Percentiles rank a stretch among this genome's conserved stretches.
Conservation (phyloP, 2,797 vertebrate species). For the Sebastiscus albofasciatus region DNA sequence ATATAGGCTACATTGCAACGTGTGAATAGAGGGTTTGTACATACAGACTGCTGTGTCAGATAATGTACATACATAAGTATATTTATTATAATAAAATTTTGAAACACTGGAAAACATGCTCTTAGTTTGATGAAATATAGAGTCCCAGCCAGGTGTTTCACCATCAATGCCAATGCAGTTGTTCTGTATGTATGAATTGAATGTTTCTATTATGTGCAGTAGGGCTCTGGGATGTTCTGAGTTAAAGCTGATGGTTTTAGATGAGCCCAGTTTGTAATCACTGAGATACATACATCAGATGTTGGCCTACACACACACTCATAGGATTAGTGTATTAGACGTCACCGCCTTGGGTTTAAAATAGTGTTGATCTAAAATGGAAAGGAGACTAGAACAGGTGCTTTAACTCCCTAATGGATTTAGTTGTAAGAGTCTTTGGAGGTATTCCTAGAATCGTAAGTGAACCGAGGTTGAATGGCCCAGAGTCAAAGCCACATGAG, state of each 20-base stretch:
- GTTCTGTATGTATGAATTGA: background rate
- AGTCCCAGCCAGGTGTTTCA: background rate
- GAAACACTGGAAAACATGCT: conserved; percentile 37
- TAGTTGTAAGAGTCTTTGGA: conserved; percentile 76
- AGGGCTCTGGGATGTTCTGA: background rate
- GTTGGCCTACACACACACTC: conserved; percentile 20
- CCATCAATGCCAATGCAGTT: background rate
- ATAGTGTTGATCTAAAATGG: conserved; percentile 33
- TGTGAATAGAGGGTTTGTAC: conserved; percentile 73
- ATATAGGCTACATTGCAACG: conserved; percentile 40
- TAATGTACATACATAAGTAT: conserved; percentile 83
- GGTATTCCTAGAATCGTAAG: conserved; percentile 51
- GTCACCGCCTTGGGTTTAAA: conserved; percentile 53
- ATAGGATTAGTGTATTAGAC: conserved; percentile 46
- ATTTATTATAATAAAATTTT: conserved; percentile 84
- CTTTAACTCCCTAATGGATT: conserved; percentile 74
- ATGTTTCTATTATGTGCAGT: background rate
- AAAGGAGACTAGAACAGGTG: conserved; percentile 32
- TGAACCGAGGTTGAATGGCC: background rate
- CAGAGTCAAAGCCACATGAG: background rate
- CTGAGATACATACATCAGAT: conserved; percentile 2
- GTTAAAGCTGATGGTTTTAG: background rate
- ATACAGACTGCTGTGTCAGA: conserved; percentile 72
- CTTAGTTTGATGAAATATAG: conserved; percentile 12
- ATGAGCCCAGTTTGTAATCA: conserved; percentile 9